Conservation (phyloP, 2,888 invertebrate genomes). For the Agrotis puta region DNA sequence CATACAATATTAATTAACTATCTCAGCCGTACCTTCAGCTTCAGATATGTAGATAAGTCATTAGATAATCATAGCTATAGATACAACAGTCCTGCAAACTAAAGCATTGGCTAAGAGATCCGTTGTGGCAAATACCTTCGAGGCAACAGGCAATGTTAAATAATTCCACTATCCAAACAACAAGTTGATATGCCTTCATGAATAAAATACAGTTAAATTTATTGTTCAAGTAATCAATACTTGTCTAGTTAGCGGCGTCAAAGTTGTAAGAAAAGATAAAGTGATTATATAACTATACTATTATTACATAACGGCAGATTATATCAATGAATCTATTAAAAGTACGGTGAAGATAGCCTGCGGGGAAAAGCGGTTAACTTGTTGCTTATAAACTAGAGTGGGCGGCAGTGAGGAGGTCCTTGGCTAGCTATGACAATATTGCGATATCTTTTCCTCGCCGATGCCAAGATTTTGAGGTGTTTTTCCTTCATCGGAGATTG, state of each 20-base stretch:
- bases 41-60: conserved; percentile 2
- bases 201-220: neutral
- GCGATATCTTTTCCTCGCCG: neutral
- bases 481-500: neutral
- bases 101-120: too few species aligned
- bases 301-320: neutral
- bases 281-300: neutral
- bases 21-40: neutral
- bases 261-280: conserved; percentile 19
- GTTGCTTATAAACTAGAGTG: conserved; percentile 3
- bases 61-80: neutral
- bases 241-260: neutral
- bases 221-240: neutral
- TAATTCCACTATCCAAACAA: neutral
- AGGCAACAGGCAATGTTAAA: neutral
- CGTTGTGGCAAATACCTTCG: too few species aligned
- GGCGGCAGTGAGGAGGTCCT: neutral
- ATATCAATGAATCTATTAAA: conserved; percentile 15
- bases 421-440: neutral
- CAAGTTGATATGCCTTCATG: neutral
- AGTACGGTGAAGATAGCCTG: conserved; percentile 15
- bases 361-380: conserved; percentile 2
- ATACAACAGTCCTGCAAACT: too few species aligned
- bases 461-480: neutral
- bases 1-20: conserved; percentile 8